These are phyloP conservation scores for Archaeoteleia sp. DNA, from an alignment of 2,888 invertebrate species.

Conservation along the genomic window DNA sequence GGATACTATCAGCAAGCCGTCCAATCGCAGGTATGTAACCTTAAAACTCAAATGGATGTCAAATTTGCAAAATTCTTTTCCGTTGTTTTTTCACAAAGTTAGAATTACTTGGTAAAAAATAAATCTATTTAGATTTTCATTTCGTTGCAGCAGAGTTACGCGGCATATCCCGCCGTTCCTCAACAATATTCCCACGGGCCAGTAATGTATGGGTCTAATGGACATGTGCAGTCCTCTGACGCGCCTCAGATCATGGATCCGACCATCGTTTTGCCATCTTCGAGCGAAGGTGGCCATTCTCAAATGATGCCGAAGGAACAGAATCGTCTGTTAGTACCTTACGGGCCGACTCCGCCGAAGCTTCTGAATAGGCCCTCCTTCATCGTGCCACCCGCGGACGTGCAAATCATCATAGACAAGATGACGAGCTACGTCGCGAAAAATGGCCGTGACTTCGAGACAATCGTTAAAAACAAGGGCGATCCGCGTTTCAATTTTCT, in stretches of 20 bases:
- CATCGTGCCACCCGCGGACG: slow-evolving; percentile 85
- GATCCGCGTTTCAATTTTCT: slow-evolving; percentile 93
- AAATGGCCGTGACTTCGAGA: slow-evolving; percentile 95
- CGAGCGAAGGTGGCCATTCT: slow-evolving; percentile 58
- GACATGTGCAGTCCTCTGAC: slow-evolving; percentile 59
- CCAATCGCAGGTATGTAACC: slow-evolving; percentile 67
- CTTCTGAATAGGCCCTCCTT: slow-evolving; percentile 75
- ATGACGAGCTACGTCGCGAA: slow-evolving; percentile 97
- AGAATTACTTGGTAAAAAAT: too few species aligned
- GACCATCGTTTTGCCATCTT: not conserved
- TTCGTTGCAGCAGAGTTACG: slow-evolving; percentile 58
- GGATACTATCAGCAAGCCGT: slow-evolving; percentile 66
- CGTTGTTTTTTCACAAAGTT: not conserved
- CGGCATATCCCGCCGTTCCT: slow-evolving; percentile 63
- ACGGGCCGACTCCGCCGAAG: slow-evolving; percentile 68
- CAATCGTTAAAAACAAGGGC: slow-evolving; percentile 87
- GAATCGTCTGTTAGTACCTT: slow-evolving; percentile 71
- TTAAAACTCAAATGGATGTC: too few species aligned
- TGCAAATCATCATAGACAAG: slow-evolving; percentile 93
- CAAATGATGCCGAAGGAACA: too few species aligned
- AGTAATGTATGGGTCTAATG: slow-evolving; percentile 68
- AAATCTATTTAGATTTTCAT: not conserved
- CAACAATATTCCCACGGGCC: slow-evolving; percentile 72
- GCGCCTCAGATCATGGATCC: slow-evolving; percentile 38
- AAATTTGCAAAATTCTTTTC: too few species aligned